These are phyloP conservation scores for Hylia prasina DNA, from an alignment of 2,113 vertebrate species.

Conservation along the genomic window DNA sequence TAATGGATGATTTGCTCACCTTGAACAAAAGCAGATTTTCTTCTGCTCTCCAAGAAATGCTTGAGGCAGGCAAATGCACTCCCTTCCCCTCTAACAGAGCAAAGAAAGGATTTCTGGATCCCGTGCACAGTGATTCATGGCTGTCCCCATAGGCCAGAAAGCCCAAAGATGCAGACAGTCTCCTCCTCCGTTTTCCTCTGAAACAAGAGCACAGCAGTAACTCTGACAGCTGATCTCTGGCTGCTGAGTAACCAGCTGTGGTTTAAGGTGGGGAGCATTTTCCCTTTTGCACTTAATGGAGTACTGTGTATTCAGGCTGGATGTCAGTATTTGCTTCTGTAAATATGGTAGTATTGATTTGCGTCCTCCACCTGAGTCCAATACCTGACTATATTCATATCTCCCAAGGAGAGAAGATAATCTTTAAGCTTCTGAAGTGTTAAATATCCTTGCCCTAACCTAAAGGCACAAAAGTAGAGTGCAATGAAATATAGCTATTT, in stretches of 20 bases:
- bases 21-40: not conserved
- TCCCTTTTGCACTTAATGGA: slow-evolving; percentile 14
- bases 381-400: slow-evolving; percentile 17
- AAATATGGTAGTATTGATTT: not conserved
- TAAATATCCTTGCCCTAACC: slow-evolving; percentile 1
- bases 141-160: not conserved
- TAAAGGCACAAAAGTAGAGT: slow-evolving; percentile 7
- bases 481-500: slow-evolving; percentile 31
- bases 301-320: slow-evolving; percentile 27
- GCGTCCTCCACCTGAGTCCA: not conserved
- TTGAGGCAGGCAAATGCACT: not conserved
- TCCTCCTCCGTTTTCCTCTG: not conserved
- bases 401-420: slow-evolving; percentile 63
- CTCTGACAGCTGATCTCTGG: not conserved
- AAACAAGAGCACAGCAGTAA: slow-evolving; percentile 2
- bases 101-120: slow-evolving; percentile 18
- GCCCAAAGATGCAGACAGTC: not conserved
- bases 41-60: not conserved
- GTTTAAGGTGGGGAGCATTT: not conserved
- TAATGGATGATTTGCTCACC: not conserved
- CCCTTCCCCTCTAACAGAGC: not conserved
- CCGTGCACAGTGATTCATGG: not conserved
- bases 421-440: slow-evolving; percentile 6
- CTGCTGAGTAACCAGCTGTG: slow-evolving; percentile 25
- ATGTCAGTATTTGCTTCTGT: slow-evolving; percentile 35